Base-by-base conservation (phyloP, 2,113 vertebrate species). In the Litocranius walleri region DNA sequence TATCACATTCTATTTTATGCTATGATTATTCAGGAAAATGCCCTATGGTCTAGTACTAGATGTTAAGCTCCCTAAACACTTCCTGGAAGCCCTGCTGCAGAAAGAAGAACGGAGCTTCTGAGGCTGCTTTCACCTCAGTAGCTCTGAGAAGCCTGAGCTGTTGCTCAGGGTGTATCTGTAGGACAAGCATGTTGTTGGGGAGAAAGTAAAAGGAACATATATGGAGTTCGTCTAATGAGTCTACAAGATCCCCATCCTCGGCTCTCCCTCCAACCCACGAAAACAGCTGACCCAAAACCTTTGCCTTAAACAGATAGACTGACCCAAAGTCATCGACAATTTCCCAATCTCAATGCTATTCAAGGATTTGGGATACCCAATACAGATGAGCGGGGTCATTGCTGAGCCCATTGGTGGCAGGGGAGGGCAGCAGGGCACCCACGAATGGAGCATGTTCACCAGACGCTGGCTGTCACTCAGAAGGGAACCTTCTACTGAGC, bases 1-100 rank as follows among this genome's bases (percentile, higher is more conserved):
- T 43, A 40, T 25, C 45, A 78, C 52, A 1, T 62, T 97, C 92
- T 89, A 64, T 86, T 52, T 62, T 6, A n/a, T 9, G 56, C 48
- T 21, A 45, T 19, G 56, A 21, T 87, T 71, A 96, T 94, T 96
- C 59, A 80, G 78, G 71, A 95, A 86, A 86, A 93, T 43, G 86
- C 36, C 64, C 48, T 36, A 10, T 59, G 81, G 59, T 82, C 83
- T 61, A 15, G 36, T 16, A 19, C 36, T 77, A 36, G 10, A 61
- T 36, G 36, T n/a, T 71, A 82, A 92, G 87, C 90, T 91, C 78
- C 23, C 61, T 25, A 2, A 54, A 83, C 14, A 45, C 36, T 71
- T 90, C 89, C 97, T 96, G 59, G 93, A 89, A 92, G 57, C 48
- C 13, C 36, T 9, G 40, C n/a, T 33, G 9, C 30, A 91, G 71